These are phyloP conservation scores for Athetis lepigone DNA, from an alignment of 2,888 invertebrate species.

Conservation along the genomic window DNA sequence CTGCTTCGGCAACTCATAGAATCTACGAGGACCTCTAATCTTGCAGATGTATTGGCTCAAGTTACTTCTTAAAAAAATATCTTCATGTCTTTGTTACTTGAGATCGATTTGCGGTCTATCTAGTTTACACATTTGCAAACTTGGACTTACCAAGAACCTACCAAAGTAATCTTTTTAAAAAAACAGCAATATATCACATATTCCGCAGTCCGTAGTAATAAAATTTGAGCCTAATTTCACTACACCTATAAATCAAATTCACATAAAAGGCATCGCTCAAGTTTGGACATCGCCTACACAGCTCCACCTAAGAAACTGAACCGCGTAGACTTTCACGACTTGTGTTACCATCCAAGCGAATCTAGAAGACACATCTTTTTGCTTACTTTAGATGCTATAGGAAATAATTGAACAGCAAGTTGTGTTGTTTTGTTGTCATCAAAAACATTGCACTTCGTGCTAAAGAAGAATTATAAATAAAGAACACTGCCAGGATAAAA, in stretches of 20 bases:
- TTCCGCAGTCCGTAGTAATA: slow-evolving; percentile 2
- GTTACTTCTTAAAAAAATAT: no score
- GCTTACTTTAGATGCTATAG: background rate
- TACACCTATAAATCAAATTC: slow-evolving; percentile 46
- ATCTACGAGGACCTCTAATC: no score
- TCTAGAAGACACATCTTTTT: background rate
- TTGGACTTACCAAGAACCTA: background rate
- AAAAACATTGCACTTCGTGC: no score
- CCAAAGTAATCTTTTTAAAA: background rate
- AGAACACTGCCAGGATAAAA: no score
- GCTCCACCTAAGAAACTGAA: background rate
- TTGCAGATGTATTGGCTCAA: no score
- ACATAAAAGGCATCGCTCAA: slow-evolving; percentile 27
- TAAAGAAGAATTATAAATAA: no score
- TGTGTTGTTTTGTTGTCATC: no score
- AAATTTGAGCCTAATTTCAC: slow-evolving; percentile 40
- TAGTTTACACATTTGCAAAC: background rate
- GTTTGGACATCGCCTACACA: slow-evolving; percentile 51
- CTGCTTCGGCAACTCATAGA: no score
- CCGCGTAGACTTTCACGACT: slow-evolving; percentile 34
- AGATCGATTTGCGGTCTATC: no score
- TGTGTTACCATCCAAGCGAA: slow-evolving; percentile 13
- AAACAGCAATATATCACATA: background rate
- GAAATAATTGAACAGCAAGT: no score
- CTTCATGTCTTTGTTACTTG: no score